A percentile compares a stretch with the other conserved stretches of the same genome.
phyloP scores from a whole-genome alignment of 2,113 vertebrate genomes.

The Dicerorhinus sumatrensis region DNA sequence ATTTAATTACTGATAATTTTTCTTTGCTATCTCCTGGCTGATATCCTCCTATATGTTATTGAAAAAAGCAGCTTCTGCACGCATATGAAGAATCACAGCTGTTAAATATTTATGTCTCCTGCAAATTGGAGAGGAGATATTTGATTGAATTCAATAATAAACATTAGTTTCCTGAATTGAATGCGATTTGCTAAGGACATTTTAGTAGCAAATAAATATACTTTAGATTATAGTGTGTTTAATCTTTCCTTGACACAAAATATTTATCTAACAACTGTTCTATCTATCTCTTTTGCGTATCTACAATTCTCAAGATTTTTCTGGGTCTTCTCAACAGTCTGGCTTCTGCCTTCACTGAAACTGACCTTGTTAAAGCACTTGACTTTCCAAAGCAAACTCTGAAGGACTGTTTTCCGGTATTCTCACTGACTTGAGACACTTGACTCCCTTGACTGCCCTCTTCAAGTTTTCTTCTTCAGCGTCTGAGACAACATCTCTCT shows the following conservation, averaged over 20 bases:
- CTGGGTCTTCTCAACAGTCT: background rate
- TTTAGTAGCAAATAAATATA: slow-evolving; percentile 60
- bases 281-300: background rate
- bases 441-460: background rate
- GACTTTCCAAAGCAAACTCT: background rate
- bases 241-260: slow-evolving; percentile 13
- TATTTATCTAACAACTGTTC: background rate
- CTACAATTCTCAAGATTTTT: background rate
- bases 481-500: background rate
- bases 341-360: background rate
- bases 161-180: background rate
- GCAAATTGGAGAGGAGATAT: background rate
- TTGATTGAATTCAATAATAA: slow-evolving; percentile 14
- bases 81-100: background rate
- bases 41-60: background rate
- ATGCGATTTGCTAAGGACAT: slow-evolving; percentile 3
- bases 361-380: background rate
- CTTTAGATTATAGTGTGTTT: slow-evolving; percentile 41
- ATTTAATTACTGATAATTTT: background rate
- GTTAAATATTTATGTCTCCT: background rate
- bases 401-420: background rate
- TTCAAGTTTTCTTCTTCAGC: background rate
- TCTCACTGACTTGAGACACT: background rate
- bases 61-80: background rate
- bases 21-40: background rate